Conservation (phyloP, 2,113 vertebrate genomes). For the Saccopteryx leptura region DNA sequence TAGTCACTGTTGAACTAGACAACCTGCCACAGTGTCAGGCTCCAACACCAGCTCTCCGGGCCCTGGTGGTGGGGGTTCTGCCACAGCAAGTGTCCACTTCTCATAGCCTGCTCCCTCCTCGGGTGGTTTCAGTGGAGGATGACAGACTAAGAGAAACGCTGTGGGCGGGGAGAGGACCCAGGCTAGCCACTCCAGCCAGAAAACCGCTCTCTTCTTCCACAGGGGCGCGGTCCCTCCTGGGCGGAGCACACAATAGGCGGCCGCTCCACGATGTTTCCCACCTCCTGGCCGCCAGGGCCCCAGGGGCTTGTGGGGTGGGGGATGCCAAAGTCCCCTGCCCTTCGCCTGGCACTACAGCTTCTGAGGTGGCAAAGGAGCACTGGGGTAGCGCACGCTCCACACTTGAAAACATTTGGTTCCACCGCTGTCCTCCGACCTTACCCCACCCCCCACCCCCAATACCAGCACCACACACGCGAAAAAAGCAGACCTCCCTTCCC, state of each 20-base stretch:
- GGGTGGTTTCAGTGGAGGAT: not conserved
- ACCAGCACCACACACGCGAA: not conserved
- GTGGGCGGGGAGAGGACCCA: not conserved
- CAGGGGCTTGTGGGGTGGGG: not conserved
- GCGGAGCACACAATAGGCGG: conserved; percentile 70
- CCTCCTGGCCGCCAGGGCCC: not conserved
- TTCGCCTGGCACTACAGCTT: not conserved
- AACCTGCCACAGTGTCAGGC: not conserved
- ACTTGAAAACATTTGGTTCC: conserved; percentile 51
- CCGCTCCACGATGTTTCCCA: not conserved
- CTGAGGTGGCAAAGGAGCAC: not conserved
- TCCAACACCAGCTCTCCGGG: not conserved
- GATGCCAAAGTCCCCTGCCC: not conserved
- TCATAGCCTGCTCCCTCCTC: not conserved
- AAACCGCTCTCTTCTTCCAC: conserved; percentile 23
- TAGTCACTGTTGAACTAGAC: not conserved
- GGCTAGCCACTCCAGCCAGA: not conserved
- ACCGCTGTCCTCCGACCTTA: not conserved
- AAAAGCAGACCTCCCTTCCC: conserved; percentile 41
- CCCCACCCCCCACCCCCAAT: not conserved
- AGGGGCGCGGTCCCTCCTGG: not conserved
- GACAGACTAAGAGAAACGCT: not conserved
- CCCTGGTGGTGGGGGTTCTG: not conserved
- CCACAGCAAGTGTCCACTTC: not conserved
- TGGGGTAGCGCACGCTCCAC: not conserved